Percentiles rank a stretch among this genome's conserved stretches.
Conservation (phyloP, 1,140 invertebrate genomes). For the Trichonephila clavata region DNA sequence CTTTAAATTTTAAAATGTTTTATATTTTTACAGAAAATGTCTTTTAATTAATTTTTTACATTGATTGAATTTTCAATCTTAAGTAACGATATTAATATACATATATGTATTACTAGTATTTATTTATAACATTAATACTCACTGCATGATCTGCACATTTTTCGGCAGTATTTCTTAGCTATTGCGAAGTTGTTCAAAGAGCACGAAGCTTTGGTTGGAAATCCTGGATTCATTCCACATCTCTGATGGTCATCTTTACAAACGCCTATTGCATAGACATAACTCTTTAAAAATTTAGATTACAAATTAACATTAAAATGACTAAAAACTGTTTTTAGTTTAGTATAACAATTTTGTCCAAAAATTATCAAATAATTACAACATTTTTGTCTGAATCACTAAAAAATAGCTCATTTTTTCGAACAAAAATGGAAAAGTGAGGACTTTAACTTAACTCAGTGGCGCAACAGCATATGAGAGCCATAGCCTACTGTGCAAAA, state of each 20-base stretch:
- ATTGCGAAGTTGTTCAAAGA: neutral
- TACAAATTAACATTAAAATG: neutral
- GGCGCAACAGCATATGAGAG: no score
- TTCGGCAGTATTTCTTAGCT: slow-evolving; percentile 29
- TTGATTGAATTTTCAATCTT: neutral
- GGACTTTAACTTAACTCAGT: no score
- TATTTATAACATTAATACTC: no score
- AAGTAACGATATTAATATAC: neutral
- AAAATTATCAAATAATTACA: neutral
- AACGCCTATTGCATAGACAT: neutral
- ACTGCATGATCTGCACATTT: slow-evolving; percentile 47
- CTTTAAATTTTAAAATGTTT: neutral
- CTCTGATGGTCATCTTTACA: slow-evolving; percentile 19
- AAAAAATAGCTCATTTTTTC: neutral
- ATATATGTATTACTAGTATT: no score
- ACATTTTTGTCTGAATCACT: neutral
- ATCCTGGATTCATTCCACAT: slow-evolving; percentile 40
- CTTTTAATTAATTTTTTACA: neutral
- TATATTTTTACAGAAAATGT: no score
- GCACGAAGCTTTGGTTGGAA: neutral
- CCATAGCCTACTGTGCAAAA: no score
- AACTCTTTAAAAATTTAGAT: neutral
- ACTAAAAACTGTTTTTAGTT: neutral
- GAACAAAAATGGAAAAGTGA: neutral
- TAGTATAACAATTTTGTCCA: neutral